Evolutionary conservation across 2,888 invertebrate species (phyloP).

Genomic region (Galerucella pusilla): DNA sequence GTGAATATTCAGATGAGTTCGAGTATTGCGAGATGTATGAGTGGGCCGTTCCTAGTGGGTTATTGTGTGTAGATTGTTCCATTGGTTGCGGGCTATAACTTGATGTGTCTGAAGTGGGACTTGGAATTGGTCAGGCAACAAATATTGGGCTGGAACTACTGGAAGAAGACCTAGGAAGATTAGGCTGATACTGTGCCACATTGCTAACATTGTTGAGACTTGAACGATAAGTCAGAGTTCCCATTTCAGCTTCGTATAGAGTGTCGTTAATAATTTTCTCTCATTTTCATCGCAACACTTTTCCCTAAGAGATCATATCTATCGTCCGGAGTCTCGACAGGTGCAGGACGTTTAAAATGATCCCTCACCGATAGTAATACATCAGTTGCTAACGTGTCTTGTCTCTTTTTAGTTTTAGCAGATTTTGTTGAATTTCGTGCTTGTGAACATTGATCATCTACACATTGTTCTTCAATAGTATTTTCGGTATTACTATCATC

Average conservation of each 20-base stretch:
- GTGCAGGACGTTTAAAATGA: constrained; percentile 18
- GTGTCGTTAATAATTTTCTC: constrained; percentile 29
- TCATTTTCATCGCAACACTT: constrained; percentile 22
- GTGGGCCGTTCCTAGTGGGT: too few species aligned
- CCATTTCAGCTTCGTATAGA: constrained; percentile 27
- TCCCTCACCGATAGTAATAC: not conserved
- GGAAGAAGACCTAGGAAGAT: not conserved
- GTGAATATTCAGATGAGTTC: too few species aligned
- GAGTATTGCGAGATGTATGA: too few species aligned
- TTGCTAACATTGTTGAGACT: too few species aligned
- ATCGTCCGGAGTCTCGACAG: not conserved
- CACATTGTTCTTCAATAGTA: too few species aligned
- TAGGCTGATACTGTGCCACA: too few species aligned
- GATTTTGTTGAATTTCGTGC: not conserved
- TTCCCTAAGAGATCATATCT: constrained; percentile 28
- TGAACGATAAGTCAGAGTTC: not conserved
- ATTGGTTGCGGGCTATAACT: not conserved
- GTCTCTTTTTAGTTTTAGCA: constrained; percentile 8
- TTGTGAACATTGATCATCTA: too few species aligned
- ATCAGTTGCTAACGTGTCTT: constrained; percentile 16
- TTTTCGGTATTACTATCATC: too few species aligned
- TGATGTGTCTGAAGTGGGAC: constrained; percentile 8
- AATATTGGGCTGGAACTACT: constrained; percentile 11
- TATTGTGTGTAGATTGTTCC: too few species aligned
- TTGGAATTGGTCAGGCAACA: constrained; percentile 3